Conservation (phyloP, 92 coral and sea anemone genomes). For the Parazoanthus swiftii region DNA sequence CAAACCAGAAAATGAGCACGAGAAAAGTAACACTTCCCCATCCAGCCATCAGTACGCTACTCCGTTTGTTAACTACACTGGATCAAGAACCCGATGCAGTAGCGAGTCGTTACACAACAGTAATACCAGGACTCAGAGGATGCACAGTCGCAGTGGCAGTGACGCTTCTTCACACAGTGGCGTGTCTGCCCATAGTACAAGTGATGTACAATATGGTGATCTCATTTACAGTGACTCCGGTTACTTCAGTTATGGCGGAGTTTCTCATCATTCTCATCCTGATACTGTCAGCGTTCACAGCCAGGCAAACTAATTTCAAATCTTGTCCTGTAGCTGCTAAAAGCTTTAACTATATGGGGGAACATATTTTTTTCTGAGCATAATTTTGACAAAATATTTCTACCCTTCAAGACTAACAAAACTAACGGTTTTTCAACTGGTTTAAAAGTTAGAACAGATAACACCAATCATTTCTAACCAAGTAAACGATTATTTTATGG, state of each 20-base stretch:
- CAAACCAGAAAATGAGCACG: constrained; percentile 17
- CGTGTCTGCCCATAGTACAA: constrained; percentile 70
- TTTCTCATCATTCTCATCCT: constrained; percentile 63
- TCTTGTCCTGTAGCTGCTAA: not conserved
- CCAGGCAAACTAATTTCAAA: constrained; percentile 6
- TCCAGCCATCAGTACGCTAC: constrained; percentile 80
- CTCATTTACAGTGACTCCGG: constrained; percentile 80
- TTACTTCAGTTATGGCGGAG: constrained; percentile 75
- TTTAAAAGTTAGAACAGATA: too few species aligned
- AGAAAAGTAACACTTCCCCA: constrained; percentile 51
- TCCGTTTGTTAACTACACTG: constrained; percentile 59
- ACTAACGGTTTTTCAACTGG: too few species aligned
- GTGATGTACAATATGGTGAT: constrained; percentile 63
- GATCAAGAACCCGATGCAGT: constrained; percentile 71
- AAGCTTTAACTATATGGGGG: not conserved
- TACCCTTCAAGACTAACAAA: too few species aligned
- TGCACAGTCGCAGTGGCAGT: constrained; percentile 73
- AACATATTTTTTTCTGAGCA: too few species aligned
- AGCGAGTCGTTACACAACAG: constrained; percentile 63
- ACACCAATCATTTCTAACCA: too few species aligned
- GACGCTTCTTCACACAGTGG: constrained; percentile 85
- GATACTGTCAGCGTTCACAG: constrained; percentile 55
- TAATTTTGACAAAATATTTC: too few species aligned
- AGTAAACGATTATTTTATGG: too few species aligned
- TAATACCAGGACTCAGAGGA: constrained; percentile 45